These are phyloP conservation scores for Polietes domitor DNA, from an alignment of 2,888 invertebrate genomes.

Conservation along the genomic window DNA sequence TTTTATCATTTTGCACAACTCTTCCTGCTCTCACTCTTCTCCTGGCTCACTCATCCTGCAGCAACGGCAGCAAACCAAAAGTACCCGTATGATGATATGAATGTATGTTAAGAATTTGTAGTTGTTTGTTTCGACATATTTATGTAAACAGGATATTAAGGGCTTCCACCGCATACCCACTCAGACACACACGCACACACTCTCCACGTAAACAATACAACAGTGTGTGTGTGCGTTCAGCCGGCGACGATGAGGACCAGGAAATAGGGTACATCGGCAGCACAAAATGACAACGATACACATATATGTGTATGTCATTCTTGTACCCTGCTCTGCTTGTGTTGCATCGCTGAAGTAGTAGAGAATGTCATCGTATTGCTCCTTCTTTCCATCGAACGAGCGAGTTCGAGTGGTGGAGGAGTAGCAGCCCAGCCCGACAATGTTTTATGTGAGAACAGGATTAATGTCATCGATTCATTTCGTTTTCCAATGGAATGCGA, in stretches of 20 bases:
- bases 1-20: constrained; percentile 19
- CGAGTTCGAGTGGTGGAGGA: neutral
- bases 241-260: neutral
- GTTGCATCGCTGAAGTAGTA: constrained; percentile 2
- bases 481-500: constrained; percentile 49
- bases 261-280: neutral
- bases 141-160: constrained; percentile 57
- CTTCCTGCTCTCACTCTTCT: neutral
- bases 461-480: constrained; percentile 62
- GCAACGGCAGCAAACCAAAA: constrained; percentile 11
- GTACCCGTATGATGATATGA: constrained; percentile 14
- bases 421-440: neutral
- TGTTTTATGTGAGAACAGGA: constrained; percentile 36
- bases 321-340: neutral
- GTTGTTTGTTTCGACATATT: constrained; percentile 52
- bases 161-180: constrained; percentile 19
- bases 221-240: neutral
- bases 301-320: neutral
- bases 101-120: constrained; percentile 45
- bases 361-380: neutral
- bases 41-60: neutral
- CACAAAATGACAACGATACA: neutral
- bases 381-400: neutral
- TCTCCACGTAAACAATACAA: neutral
- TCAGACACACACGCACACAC: neutral